Conservation (phyloP, 2,797 vertebrate genomes). For the Loris lydekkerianus region DNA sequence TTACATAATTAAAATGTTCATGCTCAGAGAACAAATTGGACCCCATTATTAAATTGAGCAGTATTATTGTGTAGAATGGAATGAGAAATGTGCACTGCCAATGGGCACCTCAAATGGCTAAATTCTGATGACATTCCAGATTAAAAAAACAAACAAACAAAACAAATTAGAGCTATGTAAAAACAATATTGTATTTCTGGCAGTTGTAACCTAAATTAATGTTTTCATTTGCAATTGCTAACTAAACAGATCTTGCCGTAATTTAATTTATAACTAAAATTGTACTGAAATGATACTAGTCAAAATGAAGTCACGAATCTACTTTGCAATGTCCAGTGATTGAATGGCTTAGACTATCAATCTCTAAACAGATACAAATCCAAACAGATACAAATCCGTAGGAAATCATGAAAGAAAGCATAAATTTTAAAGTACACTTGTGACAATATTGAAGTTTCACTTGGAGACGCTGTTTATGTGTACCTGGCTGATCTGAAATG, state of each 20-base stretch:
- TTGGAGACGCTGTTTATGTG: background rate
- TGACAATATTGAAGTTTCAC: background rate
- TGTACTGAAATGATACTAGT: background rate
- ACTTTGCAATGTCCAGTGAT: background rate
- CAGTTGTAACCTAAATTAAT: conserved; percentile 51
- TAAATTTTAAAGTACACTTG: background rate
- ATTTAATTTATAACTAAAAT: background rate
- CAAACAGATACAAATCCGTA: background rate
- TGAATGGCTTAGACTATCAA: background rate
- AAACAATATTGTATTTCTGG: conserved; percentile 16
- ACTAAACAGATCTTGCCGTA: conserved; percentile 20
- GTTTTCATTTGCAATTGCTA: conserved; percentile 27
- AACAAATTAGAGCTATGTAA: conserved; percentile 25
- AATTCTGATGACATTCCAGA: conserved; percentile 36
- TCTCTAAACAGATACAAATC: background rate
- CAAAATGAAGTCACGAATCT: background rate
- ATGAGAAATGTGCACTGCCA: conserved; percentile 14
- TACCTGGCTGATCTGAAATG: background rate
- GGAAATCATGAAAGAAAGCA: background rate
- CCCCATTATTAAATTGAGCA: conserved; percentile 43
- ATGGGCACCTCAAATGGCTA: conserved; percentile 42
- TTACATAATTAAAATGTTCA: conserved; percentile 65
- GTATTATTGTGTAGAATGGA: background rate
- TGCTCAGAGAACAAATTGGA: conserved; percentile 57
- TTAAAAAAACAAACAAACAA: background rate